Evolutionary conservation across 1,140 invertebrate genomes (phyloP).

Genomic region (Drosophila yakuba): DNA sequence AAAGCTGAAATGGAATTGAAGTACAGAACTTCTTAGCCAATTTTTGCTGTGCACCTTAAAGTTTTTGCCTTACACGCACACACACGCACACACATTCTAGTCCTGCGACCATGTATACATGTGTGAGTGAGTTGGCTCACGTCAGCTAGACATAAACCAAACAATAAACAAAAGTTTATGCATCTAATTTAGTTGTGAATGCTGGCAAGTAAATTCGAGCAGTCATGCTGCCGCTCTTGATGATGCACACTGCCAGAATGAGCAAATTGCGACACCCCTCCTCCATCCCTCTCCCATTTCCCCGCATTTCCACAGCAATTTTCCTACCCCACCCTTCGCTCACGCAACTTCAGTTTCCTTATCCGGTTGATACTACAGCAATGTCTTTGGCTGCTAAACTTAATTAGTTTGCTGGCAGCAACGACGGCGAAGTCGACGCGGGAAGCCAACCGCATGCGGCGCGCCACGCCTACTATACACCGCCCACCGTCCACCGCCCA

Average conservation of each 20-base stretch:
- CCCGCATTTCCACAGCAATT: neutral
- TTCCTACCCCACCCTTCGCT: too few species aligned
- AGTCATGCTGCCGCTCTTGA: conserved; percentile 19
- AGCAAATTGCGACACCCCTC: conserved; percentile 23
- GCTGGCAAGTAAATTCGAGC: conserved; percentile 53
- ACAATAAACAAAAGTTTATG: conserved; percentile 69
- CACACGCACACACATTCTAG: neutral
- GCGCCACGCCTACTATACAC: conserved; percentile 1
- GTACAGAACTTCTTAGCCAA: neutral
- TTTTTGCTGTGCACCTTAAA: neutral
- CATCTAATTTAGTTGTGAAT: conserved; percentile 63
- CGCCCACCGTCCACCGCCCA: neutral
- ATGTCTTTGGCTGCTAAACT: conserved; percentile 66
- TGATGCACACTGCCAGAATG: conserved; percentile 50
- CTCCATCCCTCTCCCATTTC: too few species aligned
- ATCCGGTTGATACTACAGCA: conserved; percentile 5
- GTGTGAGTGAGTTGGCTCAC: conserved; percentile 21
- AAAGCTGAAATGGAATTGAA: too few species aligned
- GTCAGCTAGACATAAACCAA: conserved; percentile 52
- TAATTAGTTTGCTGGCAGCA: conserved; percentile 69
- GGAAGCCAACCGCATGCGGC: conserved; percentile 44
- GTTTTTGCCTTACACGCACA: neutral
- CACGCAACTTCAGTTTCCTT: neutral
- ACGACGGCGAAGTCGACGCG: conserved; percentile 11
- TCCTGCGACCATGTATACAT: neutral